Conservation (phyloP, 2,113 vertebrate genomes). For the Engystomops pustulosus region DNA sequence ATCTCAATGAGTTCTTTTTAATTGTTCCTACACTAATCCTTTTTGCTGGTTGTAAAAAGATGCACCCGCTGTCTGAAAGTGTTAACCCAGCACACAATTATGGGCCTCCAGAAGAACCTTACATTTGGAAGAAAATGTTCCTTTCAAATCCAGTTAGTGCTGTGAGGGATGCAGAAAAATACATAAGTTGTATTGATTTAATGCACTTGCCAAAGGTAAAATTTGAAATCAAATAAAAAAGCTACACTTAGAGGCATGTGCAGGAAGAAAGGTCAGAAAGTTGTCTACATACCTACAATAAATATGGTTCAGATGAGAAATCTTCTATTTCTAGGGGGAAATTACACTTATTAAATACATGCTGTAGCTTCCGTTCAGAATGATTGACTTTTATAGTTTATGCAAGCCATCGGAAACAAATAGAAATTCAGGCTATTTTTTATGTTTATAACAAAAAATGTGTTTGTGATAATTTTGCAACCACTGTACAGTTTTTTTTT, state of each 20-base stretch:
- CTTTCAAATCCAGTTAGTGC: constrained; percentile 39
- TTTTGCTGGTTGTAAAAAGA: background rate
- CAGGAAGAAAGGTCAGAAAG: constrained; percentile 37
- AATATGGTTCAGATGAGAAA: constrained; percentile 17
- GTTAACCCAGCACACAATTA: background rate
- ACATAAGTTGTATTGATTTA: constrained; percentile 45
- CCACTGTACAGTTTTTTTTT: no score
- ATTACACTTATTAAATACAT: constrained; percentile 43
- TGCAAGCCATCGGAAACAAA: background rate
- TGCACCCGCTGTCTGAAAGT: background rate
- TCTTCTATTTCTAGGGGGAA: constrained; percentile 38
- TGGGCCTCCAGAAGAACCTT: background rate
- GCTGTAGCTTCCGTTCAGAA: constrained; percentile 8
- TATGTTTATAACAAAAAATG: background rate
- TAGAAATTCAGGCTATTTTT: background rate
- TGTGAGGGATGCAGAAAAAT: constrained; percentile 20
- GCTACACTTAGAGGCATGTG: constrained; percentile 20
- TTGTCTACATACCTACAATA: constrained; percentile 37
- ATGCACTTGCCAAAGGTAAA: constrained; percentile 49
- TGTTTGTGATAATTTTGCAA: no score
- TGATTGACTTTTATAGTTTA: constrained; percentile 34
- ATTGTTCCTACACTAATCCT: background rate
- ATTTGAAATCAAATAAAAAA: constrained; percentile 50
- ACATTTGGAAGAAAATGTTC: constrained; percentile 40
- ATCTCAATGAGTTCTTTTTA: background rate